Percentiles rank a stretch among this genome's conserved stretches.
Evolutionary conservation across 2,113 vertebrate genomes (phyloP).

Genomic region (Proterorhinus semilunaris): DNA sequence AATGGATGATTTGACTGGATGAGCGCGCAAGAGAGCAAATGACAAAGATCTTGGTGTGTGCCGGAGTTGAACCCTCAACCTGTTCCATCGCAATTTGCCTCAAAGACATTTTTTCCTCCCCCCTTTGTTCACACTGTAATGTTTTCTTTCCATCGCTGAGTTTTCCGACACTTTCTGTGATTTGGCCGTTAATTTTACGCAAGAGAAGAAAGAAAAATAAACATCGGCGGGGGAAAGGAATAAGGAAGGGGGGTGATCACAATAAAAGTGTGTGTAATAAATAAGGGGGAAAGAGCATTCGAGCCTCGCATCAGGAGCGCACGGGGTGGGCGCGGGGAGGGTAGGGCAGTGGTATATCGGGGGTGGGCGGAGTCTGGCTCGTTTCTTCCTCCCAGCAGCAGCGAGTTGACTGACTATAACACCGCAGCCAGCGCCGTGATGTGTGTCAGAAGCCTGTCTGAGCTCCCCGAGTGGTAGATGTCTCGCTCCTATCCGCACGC

Average conservation of each 20-base stretch:
- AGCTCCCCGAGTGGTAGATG: constrained; percentile 69
- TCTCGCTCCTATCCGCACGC: constrained; percentile 47
- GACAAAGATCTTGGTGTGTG: constrained; percentile 9
- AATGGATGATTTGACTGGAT: too few relatives aligned
- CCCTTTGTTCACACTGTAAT: not conserved
- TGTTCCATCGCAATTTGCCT: constrained; percentile 1
- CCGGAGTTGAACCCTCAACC: not conserved
- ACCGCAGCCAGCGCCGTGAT: constrained; percentile 55
- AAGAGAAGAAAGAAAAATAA: not conserved
- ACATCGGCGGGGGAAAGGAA: not conserved
- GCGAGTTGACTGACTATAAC: constrained; percentile 47
- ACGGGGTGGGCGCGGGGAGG: not conserved
- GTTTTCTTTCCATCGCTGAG: not conserved
- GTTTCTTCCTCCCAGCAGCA: constrained; percentile 34
- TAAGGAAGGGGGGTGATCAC: not conserved
- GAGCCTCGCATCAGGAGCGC: not conserved
- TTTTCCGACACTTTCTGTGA: too few relatives aligned
- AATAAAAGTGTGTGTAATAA: not conserved
- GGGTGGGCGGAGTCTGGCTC: constrained; percentile 53
- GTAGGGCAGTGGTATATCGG: constrained; percentile 23
- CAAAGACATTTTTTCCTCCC: not conserved
- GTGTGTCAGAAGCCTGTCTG: constrained; percentile 74
- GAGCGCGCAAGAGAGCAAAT: constrained; percentile 10
- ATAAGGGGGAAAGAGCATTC: not conserved
- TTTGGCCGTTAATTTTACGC: too few relatives aligned